Conservation (phyloP, 2,888 invertebrate species). For the Euclidia mi region DNA sequence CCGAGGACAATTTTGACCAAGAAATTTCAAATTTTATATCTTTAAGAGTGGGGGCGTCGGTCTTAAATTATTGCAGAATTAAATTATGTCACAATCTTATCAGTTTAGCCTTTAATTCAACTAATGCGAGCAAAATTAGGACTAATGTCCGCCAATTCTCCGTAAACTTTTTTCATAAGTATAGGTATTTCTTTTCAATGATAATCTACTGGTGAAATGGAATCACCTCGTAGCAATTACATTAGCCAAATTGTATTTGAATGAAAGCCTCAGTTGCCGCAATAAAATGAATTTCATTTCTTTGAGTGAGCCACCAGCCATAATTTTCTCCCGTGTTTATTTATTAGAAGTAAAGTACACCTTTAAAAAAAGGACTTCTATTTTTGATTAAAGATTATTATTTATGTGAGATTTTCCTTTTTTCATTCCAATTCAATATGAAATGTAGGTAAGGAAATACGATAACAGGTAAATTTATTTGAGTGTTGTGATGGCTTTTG, state of each 20-base stretch:
- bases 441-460: constrained; percentile 9
- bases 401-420: constrained; percentile 7
- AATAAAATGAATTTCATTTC: constrained; percentile 82
- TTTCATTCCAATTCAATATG: constrained; percentile 14
- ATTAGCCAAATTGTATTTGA: constrained; percentile 84
- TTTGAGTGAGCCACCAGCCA: constrained; percentile 69
- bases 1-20: constrained; percentile 16
- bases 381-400: constrained; percentile 44
- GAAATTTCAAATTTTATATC: constrained; percentile 32
- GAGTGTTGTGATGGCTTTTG: neutral
- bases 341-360: constrained; percentile 59
- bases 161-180: constrained; percentile 37
- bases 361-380: constrained; percentile 25
- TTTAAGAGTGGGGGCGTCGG: constrained; percentile 19
- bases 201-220: constrained; percentile 59
- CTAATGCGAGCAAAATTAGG: constrained; percentile 42
- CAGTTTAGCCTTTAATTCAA: constrained; percentile 47
- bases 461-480: constrained; percentile 3
- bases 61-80: constrained; percentile 46
- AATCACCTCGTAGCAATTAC: constrained; percentile 78
- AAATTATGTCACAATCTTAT: constrained; percentile 54
- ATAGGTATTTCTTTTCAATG: constrained; percentile 42
- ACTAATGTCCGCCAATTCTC: constrained; percentile 43
- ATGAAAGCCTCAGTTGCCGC: constrained; percentile 73
- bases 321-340: constrained; percentile 66